Conservation (phyloP, 2,888 invertebrate species). For the Diogma glabrata region DNA sequence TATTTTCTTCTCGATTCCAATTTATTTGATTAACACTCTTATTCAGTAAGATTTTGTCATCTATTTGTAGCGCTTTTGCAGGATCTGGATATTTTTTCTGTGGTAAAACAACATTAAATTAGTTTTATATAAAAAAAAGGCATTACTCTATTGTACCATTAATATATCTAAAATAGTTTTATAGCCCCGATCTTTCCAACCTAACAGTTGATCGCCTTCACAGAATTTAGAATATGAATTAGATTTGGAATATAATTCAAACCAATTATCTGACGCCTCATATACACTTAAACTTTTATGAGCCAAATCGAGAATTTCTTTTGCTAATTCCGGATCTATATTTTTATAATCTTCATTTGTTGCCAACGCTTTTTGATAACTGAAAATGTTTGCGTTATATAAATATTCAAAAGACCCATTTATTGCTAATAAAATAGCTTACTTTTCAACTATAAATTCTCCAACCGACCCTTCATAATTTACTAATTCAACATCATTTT, state of each 20-base stretch:
- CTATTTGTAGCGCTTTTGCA: conserved; percentile 23
- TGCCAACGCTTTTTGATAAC: background rate
- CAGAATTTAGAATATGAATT: conserved; percentile 51
- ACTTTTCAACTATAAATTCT: conserved; percentile 28
- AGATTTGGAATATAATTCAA: conserved; percentile 53
- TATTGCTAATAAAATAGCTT: background rate
- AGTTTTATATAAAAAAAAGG: background rate
- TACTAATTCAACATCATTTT: conserved; percentile 28
- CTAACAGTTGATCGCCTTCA: conserved; percentile 56
- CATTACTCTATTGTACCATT: conserved; percentile 47
- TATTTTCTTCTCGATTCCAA: conserved; percentile 24
- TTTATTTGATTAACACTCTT: conserved; percentile 25
- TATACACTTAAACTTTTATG: conserved; percentile 37
- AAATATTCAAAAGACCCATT: background rate
- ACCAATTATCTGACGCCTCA: conserved; percentile 52
- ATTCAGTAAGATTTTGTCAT: conserved; percentile 28
- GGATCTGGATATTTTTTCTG: conserved; percentile 29
- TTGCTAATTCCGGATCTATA: conserved; percentile 33
- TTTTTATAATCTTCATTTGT: conserved; percentile 25
- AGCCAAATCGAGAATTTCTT: conserved; percentile 48
- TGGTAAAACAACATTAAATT: conserved; percentile 2
- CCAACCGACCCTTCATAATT: conserved; percentile 30
- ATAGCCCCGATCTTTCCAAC: conserved; percentile 66
- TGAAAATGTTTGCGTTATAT: background rate
- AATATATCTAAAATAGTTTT: conserved; percentile 54